Evolutionary conservation across 2,797 vertebrate species (phyloP).

Genomic region (Chloroceryle amazona): DNA sequence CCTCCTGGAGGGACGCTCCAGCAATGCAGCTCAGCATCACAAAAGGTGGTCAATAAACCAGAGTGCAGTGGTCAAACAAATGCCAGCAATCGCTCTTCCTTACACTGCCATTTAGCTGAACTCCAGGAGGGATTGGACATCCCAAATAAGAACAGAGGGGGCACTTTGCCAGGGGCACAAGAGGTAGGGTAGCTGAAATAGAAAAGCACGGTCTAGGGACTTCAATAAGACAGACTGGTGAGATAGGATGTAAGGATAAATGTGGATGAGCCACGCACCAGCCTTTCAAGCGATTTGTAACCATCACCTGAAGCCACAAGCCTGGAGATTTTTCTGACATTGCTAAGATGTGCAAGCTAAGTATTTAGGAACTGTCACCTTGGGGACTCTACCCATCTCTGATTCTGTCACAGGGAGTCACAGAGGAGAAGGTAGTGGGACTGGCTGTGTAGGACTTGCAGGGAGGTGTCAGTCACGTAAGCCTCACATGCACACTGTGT

Average conservation of each 20-base stretch:
- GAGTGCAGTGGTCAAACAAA: not conserved
- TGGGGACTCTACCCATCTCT: not conserved
- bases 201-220: not conserved
- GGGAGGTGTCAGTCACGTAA: not conserved
- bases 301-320: not conserved
- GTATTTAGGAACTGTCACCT: not conserved
- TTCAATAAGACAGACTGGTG: not conserved
- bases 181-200: not conserved
- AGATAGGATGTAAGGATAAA: not conserved
- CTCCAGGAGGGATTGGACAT: not conserved
- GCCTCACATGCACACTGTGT: not conserved
- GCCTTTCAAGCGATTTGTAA: not conserved
- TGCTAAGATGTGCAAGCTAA: not conserved
- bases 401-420: not conserved
- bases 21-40: not conserved
- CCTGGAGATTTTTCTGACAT: not conserved
- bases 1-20: not conserved
- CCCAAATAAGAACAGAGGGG: not conserved
- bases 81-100: not conserved
- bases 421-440: not conserved
- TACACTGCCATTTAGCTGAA: not conserved
- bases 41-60: not conserved
- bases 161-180: not conserved
- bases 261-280: rapidly evolving
- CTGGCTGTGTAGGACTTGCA: not conserved